Evolutionary conservation across 2,888 invertebrate genomes (phyloP).

Genomic region (Pristionchus arcanus): DNA sequence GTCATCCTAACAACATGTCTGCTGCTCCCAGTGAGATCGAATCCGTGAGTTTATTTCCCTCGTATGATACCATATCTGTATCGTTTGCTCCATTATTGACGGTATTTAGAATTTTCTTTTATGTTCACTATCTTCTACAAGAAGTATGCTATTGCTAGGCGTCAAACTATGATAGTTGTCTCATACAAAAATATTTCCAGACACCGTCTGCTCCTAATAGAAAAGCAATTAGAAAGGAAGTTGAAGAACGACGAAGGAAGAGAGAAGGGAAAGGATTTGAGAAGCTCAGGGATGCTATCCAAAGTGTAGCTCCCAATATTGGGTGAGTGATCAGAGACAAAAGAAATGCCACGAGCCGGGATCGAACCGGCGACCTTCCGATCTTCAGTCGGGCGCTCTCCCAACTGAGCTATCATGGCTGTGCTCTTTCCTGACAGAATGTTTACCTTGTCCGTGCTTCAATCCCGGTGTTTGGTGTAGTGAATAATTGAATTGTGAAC

Average conservation of each 20-base stretch:
- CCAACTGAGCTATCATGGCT: conserved; percentile 76
- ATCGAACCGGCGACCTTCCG: conserved; percentile 78
- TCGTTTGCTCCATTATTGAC: not conserved
- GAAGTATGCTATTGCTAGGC: too few relatives aligned
- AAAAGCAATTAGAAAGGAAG: not conserved
- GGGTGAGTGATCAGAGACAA: conserved; percentile 16
- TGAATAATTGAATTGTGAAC: too few relatives aligned
- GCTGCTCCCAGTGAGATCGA: not conserved
- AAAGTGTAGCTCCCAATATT: not conserved
- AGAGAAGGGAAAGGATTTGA: not conserved
- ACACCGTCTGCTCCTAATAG: not conserved
- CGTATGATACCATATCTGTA: too few relatives aligned
- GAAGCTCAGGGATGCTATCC: not conserved
- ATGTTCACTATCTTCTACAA: too few relatives aligned
- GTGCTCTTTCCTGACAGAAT: not conserved
- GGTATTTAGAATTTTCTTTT: too few relatives aligned
- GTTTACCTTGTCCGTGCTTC: not conserved
- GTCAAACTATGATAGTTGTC: not conserved
- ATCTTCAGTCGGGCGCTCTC: conserved; percentile 79
- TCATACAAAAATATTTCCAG: not conserved
- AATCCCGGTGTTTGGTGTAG: too few relatives aligned
- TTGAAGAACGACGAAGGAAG: not conserved
- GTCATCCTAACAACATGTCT: not conserved
- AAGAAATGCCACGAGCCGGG: conserved; percentile 73
- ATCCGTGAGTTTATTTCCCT: not conserved